A percentile compares a stretch with the other conserved stretches of the same genome.
Conservation (phyloP, 2,888 invertebrate genomes). For the Mythimna ferrago region DNA sequence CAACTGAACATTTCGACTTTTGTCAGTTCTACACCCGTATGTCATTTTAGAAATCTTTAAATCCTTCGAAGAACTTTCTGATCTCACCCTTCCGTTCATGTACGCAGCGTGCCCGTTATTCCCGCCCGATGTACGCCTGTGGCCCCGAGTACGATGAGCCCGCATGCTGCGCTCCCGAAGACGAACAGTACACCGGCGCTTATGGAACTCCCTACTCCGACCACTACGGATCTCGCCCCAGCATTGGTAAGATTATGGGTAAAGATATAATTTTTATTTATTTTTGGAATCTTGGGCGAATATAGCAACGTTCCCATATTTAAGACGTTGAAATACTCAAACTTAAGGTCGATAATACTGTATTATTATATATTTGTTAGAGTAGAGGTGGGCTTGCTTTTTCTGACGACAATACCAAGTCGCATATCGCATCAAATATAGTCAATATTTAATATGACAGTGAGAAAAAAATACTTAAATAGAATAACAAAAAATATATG, state of each 20-base stretch:
- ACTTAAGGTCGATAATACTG: too few relatives aligned
- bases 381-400: not conserved
- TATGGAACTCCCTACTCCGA: slow-evolving; percentile 97
- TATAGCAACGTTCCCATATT: not conserved
- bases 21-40: too few relatives aligned
- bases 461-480: too few relatives aligned
- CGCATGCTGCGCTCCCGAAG: slow-evolving; percentile 97
- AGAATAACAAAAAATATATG: too few relatives aligned
- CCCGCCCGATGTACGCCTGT: slow-evolving; percentile 92
- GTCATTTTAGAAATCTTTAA: too few relatives aligned
- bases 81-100: not conserved
- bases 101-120: slow-evolving; percentile 92
- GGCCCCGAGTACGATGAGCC: slow-evolving; percentile 98
- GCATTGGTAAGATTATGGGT: slow-evolving; percentile 90
- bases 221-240: slow-evolving; percentile 96
- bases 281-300: not conserved
- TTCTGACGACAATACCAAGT: not conserved
- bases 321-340: too few relatives aligned
- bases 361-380: not conserved
- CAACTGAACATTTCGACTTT: too few relatives aligned
- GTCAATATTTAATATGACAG: too few relatives aligned
- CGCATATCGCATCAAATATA: too few relatives aligned
- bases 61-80: too few relatives aligned
- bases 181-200: slow-evolving; percentile 97
- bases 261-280: not conserved